Base-by-base conservation (phyloP, 2,797 vertebrate genomes). In the Chloroceryle amazona region DNA sequence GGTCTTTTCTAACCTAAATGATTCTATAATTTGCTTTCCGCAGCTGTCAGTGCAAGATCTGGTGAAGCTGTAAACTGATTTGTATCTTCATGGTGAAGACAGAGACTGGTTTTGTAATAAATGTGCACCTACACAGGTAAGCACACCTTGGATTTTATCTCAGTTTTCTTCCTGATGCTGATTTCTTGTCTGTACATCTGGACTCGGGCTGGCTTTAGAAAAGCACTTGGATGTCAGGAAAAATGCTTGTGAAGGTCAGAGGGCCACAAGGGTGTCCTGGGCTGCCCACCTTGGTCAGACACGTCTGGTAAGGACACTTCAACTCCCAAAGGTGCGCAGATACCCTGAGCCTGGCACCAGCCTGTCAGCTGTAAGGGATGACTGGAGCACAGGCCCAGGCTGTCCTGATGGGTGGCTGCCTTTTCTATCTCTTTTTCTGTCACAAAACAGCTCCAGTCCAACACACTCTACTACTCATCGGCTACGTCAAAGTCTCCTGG, bases 381-480 rank as follows among this genome's bases (percentile, higher is more conserved):
- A 8, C 51, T 54, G 46, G 46, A 60, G 31, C 65, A 33, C 5
- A 7, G 6, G 15, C 15, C 16, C 57, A n/a, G 39, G 20, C 37
- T 41, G 22, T 68, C 41, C 67, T 63, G 11, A 26, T 28, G 39
- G n/a, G 5, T 6, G 6, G 26, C 12, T 46, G 44, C 14, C 71
- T 4, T 66, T 37, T 70, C 35, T 29, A 11, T 25, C 21, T 17
- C 17, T 14, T 46, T 37, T 73, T 49, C 44, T n/a, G 26, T 18
- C 57, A 22, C 37, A 23, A 61, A 63, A 13, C 46, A 22, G 13
- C 55, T 44, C 58, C 46, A 10, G 29, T 11, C 41, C 54, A n/a
- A 46, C 37, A 19, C 0, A 0, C 17, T 44, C 5, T 6, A 2
- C 21, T 12, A 31, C 28, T 16, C 57, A 5, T 0, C 4, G 41